Conservation (phyloP, 1,140 invertebrate genomes). For the Colletes latitarsis region DNA sequence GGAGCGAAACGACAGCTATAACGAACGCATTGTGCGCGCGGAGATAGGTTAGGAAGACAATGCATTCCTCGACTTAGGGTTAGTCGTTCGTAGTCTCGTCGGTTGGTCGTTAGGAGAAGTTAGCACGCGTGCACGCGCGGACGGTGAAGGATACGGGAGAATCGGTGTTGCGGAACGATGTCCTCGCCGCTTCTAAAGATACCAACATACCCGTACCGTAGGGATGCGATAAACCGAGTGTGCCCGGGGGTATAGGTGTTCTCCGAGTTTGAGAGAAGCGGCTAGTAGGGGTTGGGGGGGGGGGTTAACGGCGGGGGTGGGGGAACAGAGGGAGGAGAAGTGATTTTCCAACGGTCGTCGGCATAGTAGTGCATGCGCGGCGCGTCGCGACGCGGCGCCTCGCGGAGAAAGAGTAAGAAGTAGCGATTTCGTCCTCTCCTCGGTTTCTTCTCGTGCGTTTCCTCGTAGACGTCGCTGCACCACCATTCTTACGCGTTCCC, state of each 20-base stretch:
- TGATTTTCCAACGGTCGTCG: constrained; percentile 29
- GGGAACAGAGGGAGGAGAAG: constrained; percentile 4
- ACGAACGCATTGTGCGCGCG: no score
- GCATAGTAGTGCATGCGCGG: constrained; percentile 46
- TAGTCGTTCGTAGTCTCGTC: no score
- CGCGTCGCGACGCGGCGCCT: constrained; percentile 30
- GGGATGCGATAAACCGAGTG: constrained; percentile 21
- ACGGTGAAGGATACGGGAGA: neutral
- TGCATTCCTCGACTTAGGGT: no score
- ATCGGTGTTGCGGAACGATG: neutral
- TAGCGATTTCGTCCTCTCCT: constrained; percentile 18
- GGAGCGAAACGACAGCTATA: no score
- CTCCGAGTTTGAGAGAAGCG: neutral
- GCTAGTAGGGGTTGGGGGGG: neutral
- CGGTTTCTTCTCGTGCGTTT: constrained; percentile 10
- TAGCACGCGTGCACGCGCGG: no score
- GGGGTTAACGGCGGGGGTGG: neutral
- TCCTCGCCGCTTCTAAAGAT: neutral
- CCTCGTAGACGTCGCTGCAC: constrained; percentile 21
- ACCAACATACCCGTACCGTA: constrained; percentile 7
- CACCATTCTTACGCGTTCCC: constrained; percentile 18
- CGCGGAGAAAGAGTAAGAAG: constrained; percentile 38
- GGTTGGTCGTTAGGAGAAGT: no score
- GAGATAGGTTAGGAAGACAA: no score
- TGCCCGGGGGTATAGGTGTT: constrained; percentile 34